A percentile compares a stretch with the other conserved stretches of the same genome.
Conservation (phyloP, 2,797 vertebrate species). For the Gallinago nigripennis region DNA sequence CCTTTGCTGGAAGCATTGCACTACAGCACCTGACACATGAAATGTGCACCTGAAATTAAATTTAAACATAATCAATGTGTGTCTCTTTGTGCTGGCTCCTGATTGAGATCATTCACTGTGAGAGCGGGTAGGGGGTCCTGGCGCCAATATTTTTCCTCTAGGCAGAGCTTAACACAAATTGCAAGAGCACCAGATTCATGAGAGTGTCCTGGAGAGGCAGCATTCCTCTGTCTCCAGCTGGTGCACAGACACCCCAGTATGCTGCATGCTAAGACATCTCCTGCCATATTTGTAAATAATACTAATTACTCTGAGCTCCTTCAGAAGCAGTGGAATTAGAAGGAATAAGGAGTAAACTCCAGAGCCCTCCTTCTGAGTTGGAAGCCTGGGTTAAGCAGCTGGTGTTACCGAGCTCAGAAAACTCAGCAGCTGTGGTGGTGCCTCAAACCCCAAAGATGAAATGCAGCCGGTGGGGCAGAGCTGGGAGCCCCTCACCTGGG, state of each 20-base stretch:
- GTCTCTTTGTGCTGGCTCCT: not conserved
- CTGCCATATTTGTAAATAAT: not conserved
- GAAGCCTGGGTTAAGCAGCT: not conserved
- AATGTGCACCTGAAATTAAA: not conserved
- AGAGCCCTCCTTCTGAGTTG: not conserved
- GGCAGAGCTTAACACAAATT: not conserved
- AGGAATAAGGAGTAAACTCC: not conserved
- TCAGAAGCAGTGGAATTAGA: not conserved
- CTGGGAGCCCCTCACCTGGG: not conserved
- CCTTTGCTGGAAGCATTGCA: not conserved
- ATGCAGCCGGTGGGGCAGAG: rapidly evolving
- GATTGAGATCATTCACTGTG: not conserved
- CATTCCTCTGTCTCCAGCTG: conserved; percentile 3
- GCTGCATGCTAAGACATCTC: not conserved
- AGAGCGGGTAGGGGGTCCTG: not conserved
- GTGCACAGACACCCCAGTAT: not conserved
- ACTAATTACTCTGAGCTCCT: not conserved
- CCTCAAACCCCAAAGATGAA: not conserved
- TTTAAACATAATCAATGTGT: not conserved
- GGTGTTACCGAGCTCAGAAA: not conserved
- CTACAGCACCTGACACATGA: rapidly evolving
- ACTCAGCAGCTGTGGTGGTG: not conserved
- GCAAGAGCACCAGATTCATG: not conserved
- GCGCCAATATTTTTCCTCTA: not conserved
- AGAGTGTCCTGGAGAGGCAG: rapidly evolving